Evolutionary conservation across 2,113 vertebrate genomes (phyloP).

Genomic region (Oreocharis arfaki): DNA sequence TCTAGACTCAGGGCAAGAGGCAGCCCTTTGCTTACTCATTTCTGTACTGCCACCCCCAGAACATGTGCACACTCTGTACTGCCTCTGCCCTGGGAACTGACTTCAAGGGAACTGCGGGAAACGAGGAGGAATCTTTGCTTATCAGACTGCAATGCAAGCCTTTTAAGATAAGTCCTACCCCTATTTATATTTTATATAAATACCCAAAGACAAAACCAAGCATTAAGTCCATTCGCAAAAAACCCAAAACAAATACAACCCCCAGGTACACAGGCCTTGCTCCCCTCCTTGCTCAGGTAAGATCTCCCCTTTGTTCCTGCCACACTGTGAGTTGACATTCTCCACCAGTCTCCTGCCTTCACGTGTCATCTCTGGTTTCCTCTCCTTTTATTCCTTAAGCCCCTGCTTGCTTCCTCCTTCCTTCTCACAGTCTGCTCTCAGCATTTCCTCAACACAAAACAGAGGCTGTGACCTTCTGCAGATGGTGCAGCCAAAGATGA

Average conservation of each 20-base stretch:
- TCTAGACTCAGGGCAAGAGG: not conserved
- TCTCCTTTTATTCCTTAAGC: not conserved
- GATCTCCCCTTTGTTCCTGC: not conserved
- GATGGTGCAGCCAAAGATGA: not conserved
- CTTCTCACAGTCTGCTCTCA: not conserved
- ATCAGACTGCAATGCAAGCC: not conserved
- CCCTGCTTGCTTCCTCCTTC: not conserved
- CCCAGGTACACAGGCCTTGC: no score
- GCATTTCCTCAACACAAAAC: not conserved
- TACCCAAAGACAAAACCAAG: not conserved
- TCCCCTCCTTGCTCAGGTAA: not conserved
- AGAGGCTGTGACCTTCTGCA: not conserved
- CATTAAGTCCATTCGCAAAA: not conserved
- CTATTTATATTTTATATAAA: not conserved
- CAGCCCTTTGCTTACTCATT: not conserved
- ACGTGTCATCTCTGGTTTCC: not conserved
- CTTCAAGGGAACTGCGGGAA: not conserved
- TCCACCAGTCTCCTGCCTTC: not conserved
- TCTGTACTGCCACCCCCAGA: not conserved
- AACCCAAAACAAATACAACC: not conserved
- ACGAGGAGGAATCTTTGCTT: not conserved
- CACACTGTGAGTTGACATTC: not conserved
- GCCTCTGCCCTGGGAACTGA: not conserved
- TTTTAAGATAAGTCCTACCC: not conserved
- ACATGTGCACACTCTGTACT: accelerated